A percentile compares a stretch with the other conserved stretches of the same genome.
Conservation (phyloP, 2,113 vertebrate species). For the Grammomys dolichurus region DNA sequence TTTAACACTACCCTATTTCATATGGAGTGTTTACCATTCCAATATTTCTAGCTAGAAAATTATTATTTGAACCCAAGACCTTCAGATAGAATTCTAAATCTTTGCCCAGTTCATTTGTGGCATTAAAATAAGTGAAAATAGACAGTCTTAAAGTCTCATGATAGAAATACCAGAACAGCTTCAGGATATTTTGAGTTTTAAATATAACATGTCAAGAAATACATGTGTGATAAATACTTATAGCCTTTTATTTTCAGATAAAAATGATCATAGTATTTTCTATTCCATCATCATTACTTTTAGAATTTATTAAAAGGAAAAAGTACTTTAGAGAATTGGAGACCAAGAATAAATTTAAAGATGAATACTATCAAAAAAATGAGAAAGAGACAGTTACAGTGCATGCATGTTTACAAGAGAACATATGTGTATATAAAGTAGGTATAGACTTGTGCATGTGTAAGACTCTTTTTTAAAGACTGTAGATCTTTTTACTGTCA, state of each 20-base stretch:
- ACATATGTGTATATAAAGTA: not conserved
- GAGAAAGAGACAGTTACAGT: not conserved
- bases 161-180: not conserved
- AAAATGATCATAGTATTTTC: not conserved
- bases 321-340: not conserved
- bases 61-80: not conserved
- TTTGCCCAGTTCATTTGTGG: not conserved
- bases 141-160: not conserved
- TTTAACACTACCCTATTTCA: too few species aligned
- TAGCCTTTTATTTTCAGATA: not conserved
- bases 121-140: not conserved
- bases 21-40: not conserved
- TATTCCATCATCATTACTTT: not conserved
- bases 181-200: not conserved
- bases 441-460: not conserved
- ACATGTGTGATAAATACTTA: not conserved
- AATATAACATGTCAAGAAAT: not conserved
- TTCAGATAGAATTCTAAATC: not conserved
- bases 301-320: conserved; percentile 7
- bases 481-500: not conserved
- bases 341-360: not conserved
- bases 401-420: not conserved
- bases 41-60: not conserved
- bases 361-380: not conserved
- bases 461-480: too few species aligned